phyloP scores from a whole-genome alignment of 2,888 invertebrate genomes.

The Listrodromus nycthemerus region DNA sequence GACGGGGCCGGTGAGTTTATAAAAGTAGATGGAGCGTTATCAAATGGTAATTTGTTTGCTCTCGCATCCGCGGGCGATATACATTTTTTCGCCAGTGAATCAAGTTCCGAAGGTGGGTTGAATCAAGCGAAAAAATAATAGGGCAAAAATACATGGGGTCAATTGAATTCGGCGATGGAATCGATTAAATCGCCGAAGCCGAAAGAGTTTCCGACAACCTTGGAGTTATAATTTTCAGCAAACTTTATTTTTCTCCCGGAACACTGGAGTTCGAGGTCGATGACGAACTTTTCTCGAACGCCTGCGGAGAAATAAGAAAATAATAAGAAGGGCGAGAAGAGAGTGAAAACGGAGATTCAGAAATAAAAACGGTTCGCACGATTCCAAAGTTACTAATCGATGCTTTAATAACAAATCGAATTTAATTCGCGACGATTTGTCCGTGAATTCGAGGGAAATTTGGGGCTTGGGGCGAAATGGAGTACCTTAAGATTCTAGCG shows the following conservation, averaged over 20 bases:
- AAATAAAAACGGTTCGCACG: too few relatives aligned
- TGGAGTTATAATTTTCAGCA: not conserved
- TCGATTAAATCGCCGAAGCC: not conserved
- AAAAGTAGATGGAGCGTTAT: conserved; percentile 25
- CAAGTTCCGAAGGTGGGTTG: not conserved
- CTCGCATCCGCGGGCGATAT: not conserved
- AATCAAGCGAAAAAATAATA: not conserved
- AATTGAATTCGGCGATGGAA: not conserved
- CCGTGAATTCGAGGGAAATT: not conserved
- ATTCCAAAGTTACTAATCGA: too few relatives aligned
- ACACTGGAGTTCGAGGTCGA: not conserved
- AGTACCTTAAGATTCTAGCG: not conserved
- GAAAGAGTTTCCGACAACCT: not conserved
- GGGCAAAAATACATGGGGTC: not conserved
- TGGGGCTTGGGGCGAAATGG: not conserved
- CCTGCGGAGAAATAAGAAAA: not conserved
- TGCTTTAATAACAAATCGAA: too few relatives aligned
- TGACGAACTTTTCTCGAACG: not conserved
- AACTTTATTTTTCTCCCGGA: not conserved
- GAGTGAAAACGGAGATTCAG: too few relatives aligned
- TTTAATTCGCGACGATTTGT: too few relatives aligned
- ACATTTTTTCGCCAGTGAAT: not conserved
- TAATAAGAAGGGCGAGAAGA: not conserved
- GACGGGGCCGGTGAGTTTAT: not conserved
- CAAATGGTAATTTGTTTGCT: conserved; percentile 23